Evolutionary conservation across 1,140 invertebrate genomes (phyloP).

Genomic region (Formica selysi): DNA sequence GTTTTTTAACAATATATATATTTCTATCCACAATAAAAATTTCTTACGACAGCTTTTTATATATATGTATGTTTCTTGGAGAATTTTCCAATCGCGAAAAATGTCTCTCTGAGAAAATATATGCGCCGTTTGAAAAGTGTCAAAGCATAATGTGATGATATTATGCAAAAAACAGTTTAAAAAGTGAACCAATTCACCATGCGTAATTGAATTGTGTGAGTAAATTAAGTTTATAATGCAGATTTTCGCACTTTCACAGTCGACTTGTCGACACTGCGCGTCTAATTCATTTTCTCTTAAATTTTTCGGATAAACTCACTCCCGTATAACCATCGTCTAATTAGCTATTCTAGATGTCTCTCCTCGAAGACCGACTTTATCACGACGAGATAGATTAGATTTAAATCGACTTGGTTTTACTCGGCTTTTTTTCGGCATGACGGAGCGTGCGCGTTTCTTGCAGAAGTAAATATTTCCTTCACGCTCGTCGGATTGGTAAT

Average conservation of each 20-base stretch:
- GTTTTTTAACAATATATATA: background rate
- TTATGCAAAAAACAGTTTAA: background rate
- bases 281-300: background rate
- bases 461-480: conserved; percentile 59
- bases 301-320: background rate
- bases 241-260: background rate
- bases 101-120: background rate
- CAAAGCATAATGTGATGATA: background rate
- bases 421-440: background rate
- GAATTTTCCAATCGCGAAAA: background rate
- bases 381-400: background rate
- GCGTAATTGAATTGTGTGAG: background rate
- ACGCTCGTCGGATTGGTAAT: conserved; percentile 40
- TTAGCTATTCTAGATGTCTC: background rate
- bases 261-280: background rate
- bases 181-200: background rate
- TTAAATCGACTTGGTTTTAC: conserved; percentile 11
- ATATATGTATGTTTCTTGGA: background rate
- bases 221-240: background rate
- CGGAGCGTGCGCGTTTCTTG: conserved; percentile 16
- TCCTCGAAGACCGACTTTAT: background rate
- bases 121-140: background rate
- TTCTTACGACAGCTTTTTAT: background rate
- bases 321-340: background rate
- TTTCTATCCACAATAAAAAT: background rate